Conservation (phyloP, 2,888 invertebrate species). For the Operophtera brumata region DNA sequence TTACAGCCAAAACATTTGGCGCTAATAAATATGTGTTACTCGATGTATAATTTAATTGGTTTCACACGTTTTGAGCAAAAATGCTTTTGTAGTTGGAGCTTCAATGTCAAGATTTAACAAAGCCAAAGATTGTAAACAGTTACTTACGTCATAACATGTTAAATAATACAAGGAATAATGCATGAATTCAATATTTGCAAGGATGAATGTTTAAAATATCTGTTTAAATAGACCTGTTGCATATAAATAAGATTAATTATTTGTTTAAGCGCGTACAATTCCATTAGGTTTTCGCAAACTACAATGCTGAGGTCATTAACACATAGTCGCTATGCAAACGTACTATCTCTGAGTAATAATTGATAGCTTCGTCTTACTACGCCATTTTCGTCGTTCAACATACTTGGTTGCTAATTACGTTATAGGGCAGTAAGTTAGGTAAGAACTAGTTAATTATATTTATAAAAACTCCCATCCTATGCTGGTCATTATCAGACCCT, state of each 20-base stretch:
- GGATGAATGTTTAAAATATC: slow-evolving; percentile 1
- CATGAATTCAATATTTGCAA: slow-evolving; percentile 6
- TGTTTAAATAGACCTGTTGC: slow-evolving; percentile 11
- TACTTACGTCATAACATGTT: background rate
- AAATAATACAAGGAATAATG: slow-evolving; percentile 5
- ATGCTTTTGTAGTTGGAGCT: background rate
- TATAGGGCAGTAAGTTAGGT: too few species aligned
- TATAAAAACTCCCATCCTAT: too few species aligned
- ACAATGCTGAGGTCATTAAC: slow-evolving; percentile 18
- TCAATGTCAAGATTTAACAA: background rate
- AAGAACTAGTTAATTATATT: too few species aligned
- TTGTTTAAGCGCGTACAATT: slow-evolving; percentile 18
- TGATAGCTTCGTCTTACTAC: too few species aligned
- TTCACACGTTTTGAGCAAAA: too few species aligned
- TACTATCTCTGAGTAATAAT: background rate
- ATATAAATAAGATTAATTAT: slow-evolving; percentile 16
- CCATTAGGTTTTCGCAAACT: slow-evolving; percentile 14
- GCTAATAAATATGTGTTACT: too few species aligned
- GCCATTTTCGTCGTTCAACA: too few species aligned
- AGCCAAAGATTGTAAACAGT: background rate
- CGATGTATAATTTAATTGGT: too few species aligned
- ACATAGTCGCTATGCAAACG: slow-evolving; percentile 20
- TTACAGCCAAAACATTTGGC: too few species aligned
- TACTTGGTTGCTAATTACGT: too few species aligned
- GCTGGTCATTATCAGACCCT: too few species aligned